Percentiles rank a stretch among this genome's conserved stretches.
phyloP scores from a whole-genome alignment of 2,888 invertebrate genomes.

The Ditula angustiorana region DNA sequence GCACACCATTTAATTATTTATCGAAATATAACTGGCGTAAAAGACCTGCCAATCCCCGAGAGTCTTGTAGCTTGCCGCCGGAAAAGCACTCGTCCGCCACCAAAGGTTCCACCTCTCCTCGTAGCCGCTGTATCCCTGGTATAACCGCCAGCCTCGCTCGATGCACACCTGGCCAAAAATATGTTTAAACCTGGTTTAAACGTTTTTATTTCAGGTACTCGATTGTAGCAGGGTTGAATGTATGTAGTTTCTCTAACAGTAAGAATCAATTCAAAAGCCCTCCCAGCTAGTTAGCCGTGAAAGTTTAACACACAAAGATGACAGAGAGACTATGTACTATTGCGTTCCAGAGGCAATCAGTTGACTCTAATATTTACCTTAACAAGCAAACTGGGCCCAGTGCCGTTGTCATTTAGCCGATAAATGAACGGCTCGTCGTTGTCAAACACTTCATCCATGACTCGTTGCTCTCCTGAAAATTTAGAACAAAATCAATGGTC shows the following conservation, averaged over 20 bases:
- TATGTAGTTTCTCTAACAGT: too few species aligned
- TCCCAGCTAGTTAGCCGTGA: not conserved
- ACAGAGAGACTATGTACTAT: not conserved
- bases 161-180: constrained; percentile 86
- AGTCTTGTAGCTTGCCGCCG: constrained; percentile 87
- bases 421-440: constrained; percentile 90
- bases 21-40: too few species aligned
- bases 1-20: too few species aligned
- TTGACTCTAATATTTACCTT: constrained; percentile 87
- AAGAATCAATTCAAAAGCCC: not conserved
- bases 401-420: constrained; percentile 90
- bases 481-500: constrained; percentile 14
- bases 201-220: too few species aligned
- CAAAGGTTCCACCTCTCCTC: constrained; percentile 93
- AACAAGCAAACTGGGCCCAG: constrained; percentile 89
- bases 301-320: not conserved
- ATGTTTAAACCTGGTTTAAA: not conserved
- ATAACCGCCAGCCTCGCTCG: constrained; percentile 93
- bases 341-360: too few species aligned
- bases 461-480: constrained; percentile 41
- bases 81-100: constrained; percentile 93
- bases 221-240: too few species aligned
- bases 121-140: constrained; percentile 81
- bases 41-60: constrained; percentile 89
- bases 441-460: constrained; percentile 74